Conservation (phyloP, 2,888 invertebrate species). For the Dryadula phaetusa region DNA sequence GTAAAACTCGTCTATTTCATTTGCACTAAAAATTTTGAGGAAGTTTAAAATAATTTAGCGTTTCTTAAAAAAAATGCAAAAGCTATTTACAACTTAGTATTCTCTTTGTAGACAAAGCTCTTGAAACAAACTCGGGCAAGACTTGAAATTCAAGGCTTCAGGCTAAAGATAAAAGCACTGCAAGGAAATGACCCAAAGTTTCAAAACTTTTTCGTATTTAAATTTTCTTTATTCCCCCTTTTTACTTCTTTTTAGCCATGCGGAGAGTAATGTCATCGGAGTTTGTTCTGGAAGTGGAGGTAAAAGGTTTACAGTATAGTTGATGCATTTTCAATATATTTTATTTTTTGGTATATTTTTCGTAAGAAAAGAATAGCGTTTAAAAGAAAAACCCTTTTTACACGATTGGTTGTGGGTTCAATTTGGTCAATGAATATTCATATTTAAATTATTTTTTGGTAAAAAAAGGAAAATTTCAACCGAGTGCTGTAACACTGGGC, state of each 20-base stretch:
- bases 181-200: constrained; percentile 45
- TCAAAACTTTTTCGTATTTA: constrained; percentile 45
- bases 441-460: too few relatives aligned
- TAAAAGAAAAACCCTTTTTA: too few relatives aligned
- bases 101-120: constrained; percentile 46
- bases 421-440: too few relatives aligned
- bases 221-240: constrained; percentile 39
- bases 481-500: too few relatives aligned
- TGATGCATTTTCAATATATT: neutral
- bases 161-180: constrained; percentile 45
- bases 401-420: too few relatives aligned
- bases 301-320: neutral
- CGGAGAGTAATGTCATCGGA: constrained; percentile 35
- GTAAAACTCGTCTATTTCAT: constrained; percentile 29
- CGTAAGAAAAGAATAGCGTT: too few relatives aligned
- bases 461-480: too few relatives aligned
- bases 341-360: neutral
- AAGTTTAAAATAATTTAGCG: constrained; percentile 31
- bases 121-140: constrained; percentile 43
- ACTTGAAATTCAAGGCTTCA: constrained; percentile 45
- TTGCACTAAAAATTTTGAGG: constrained; percentile 30
- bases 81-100: constrained; percentile 46
- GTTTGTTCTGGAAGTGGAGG: constrained; percentile 17
- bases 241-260: constrained; percentile 24
- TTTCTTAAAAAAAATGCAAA: constrained; percentile 40